phyloP scores from a whole-genome alignment of 2,888 invertebrate species.

The Meloe dianella region DNA sequence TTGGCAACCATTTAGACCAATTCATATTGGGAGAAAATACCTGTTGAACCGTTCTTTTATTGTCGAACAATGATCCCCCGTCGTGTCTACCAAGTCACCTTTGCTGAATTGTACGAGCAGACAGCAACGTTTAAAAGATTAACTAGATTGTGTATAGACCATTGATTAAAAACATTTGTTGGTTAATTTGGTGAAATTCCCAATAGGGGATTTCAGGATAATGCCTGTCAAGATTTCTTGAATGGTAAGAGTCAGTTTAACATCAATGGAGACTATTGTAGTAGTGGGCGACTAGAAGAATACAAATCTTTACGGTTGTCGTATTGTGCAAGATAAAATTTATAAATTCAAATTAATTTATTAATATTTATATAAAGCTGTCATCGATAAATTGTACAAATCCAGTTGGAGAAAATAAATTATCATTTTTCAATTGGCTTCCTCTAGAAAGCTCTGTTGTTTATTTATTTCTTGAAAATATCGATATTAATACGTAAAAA shows the following conservation, averaged over 20 bases:
- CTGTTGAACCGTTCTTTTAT: conserved; percentile 54
- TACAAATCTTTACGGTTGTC: neutral
- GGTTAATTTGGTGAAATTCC: conserved; percentile 56
- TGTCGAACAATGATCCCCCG: conserved; percentile 46
- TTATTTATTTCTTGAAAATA: neutral
- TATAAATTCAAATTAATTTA: conserved; percentile 2
- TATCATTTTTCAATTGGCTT: neutral
- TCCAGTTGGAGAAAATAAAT: neutral
- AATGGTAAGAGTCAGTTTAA: conserved; percentile 46
- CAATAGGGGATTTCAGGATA: conserved; percentile 40
- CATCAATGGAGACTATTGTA: conserved; percentile 34
- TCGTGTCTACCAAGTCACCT: conserved; percentile 50
- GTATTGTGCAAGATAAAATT: neutral
- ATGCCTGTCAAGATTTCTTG: conserved; percentile 44
- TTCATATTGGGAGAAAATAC: conserved; percentile 52
- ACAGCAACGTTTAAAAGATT: conserved; percentile 53
- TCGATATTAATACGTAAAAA: neutral
- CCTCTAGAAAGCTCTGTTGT: neutral
- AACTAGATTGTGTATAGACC: conserved; percentile 51
- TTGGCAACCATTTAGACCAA: conserved; percentile 44
- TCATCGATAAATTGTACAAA: conserved; percentile 6
- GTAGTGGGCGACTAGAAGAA: neutral
- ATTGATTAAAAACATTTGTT: conserved; percentile 58
- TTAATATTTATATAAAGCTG: neutral
- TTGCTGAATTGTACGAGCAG: conserved; percentile 45